Base-by-base conservation (phyloP, 2,888 invertebrate species). In the Parnassius orleans region DNA sequence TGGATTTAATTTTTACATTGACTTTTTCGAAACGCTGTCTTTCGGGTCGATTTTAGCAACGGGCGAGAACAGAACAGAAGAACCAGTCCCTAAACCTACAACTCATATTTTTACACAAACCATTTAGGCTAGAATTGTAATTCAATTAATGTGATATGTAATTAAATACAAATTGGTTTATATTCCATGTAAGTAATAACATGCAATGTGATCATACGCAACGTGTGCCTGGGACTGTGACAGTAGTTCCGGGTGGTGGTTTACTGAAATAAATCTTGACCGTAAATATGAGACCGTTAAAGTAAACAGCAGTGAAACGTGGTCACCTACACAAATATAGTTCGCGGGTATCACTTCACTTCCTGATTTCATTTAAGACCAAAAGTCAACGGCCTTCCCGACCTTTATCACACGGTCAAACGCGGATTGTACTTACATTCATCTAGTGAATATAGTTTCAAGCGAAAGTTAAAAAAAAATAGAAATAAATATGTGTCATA, bases 361-460 rank as follows among this genome's bases (percentile, higher is more conserved):
- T 86, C 85, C 85, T 84, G 72, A 74, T 77, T 81, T 77, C 78
- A 78, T 81, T 81, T 78, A 76, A 78, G 76, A 74, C 71, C 73
- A 69, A 72, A 78, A 79, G 82, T 82, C 81, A 78, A 76, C 77
- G 80, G 78, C 79, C 79, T 5, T 33, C 5, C 7, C 66, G 62
- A 57, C 64, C 66, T 64, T 64, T 64, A 53, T 62, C n/a, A 33
- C 46, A 51, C 51, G 56, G 56, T 19, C 61, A 48, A 14, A 48
- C 14, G 14, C 10, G 48, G 9, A 14, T 5, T 33, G 7, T 33
- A 7, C 33, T 33, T 33, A 33, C 33, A 33, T 33, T 33, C 33
- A 33, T 5, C 33, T 33, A 33, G 33, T 33, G 33, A 33, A 33
- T 33, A 33, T 33, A 24, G 24, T 24, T 3, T 33, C 5, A 7